These are phyloP conservation scores for Lanistes nyassanus DNA, from an alignment of 1,140 invertebrate species.

Conservation along the genomic window DNA sequence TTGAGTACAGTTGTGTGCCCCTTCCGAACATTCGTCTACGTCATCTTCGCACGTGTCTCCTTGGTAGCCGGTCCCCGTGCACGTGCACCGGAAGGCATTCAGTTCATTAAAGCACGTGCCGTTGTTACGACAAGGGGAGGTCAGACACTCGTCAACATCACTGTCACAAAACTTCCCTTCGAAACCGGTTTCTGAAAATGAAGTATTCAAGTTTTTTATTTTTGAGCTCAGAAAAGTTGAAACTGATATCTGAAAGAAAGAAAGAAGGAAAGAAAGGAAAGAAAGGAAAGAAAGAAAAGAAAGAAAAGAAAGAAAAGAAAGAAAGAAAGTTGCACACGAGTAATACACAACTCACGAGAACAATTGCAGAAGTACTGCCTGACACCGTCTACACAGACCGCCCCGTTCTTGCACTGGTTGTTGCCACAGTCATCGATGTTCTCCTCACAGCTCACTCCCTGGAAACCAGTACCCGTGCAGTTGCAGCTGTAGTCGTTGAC, in stretches of 20 bases:
- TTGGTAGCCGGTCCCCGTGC: conserved; percentile 71
- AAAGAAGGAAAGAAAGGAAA: background rate
- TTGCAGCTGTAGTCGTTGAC: conserved; percentile 73
- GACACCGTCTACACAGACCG: conserved; percentile 82
- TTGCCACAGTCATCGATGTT: conserved; percentile 88
- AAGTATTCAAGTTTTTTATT: too few species aligned
- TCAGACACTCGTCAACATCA: conserved; percentile 82
- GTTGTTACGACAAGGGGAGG: conserved; percentile 53
- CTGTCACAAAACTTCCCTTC: conserved; percentile 43
- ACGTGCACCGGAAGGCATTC: conserved; percentile 73
- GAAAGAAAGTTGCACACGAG: background rate
- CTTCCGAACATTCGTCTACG: conserved; percentile 50
- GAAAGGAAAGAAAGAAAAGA: background rate
- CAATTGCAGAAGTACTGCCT: conserved; percentile 75
- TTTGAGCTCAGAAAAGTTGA: background rate
- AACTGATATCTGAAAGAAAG: background rate
- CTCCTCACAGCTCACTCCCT: conserved; percentile 82
- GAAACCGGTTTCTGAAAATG: conserved; percentile 69
- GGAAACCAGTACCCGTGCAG: conserved; percentile 77
- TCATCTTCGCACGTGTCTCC: conserved; percentile 48
- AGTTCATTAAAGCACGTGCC: conserved; percentile 76
- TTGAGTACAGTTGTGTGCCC: conserved; percentile 33
- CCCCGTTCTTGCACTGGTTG: conserved; percentile 65
- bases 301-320: background rate
- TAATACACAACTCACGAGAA: background rate